Base-by-base conservation (phyloP, 2,797 vertebrate species). In the Labeo calbasu region DNA sequence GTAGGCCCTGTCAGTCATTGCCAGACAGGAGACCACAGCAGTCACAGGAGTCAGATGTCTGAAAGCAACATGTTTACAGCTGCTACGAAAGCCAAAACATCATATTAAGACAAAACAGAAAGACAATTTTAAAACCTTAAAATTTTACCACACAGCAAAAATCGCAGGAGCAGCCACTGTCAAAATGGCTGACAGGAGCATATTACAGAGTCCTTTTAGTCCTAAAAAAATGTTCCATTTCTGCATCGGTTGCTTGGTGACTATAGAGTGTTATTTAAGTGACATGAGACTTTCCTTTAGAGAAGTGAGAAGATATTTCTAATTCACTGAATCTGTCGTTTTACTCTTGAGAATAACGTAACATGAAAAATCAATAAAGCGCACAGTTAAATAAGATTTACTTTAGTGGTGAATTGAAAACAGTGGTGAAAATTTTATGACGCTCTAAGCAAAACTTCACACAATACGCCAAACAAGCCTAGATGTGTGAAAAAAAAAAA, bases 1-100 rank as follows among this genome's bases (percentile, higher is more conserved):
- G 85, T 61, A 85, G 70, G 89, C 12, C 78, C 78, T 87, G 77
- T 81, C 85, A 55, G 78, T 86, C 83, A 88, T 55, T 19, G 82
- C n/a, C 70, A 84, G 89, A 83, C 84, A 23, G 48, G 63, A 84
- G 84, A 28, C 78, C 80, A 75, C 77, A 61, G 79, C 53, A 43
- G 61, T 86, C 59, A 76, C 1, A 61, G 50, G 57, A 63, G 61
- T 66, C 65, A 76, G 23, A 55, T 55, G 48, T 81, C 23, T 59
- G 73, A 3, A 57, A 53, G 48, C 21, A 73, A 65, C 63, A 32
- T 23, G 23, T 36, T 48, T 77, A 77, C 50, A 77, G 73, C 55
- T 59, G 32, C 79, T 43, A 57, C n/a, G 19, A 53, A 36, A 46
- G 46, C 17, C n/a, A 28, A 0, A 55, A 4, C 2, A 50, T 28